These are phyloP conservation scores for Leptocoma aspasia DNA, from an alignment of 2,113 vertebrate species.

Conservation along the genomic window DNA sequence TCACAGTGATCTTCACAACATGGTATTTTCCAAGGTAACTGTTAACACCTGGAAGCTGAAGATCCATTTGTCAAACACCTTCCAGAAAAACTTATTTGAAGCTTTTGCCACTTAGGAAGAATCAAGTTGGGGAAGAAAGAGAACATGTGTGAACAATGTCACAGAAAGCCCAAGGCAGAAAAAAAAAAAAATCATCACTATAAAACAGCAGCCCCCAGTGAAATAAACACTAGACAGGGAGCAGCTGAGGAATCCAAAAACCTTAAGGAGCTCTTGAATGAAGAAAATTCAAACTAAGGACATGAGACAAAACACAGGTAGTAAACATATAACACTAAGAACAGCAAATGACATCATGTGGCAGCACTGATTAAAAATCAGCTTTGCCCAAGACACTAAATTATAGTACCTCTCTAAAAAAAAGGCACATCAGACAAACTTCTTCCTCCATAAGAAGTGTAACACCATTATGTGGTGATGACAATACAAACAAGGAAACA, in stretches of 20 bases:
- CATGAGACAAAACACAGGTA: background rate
- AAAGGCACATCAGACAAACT: background rate
- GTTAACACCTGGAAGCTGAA: background rate
- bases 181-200: background rate
- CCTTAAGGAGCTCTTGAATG: background rate
- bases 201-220: background rate
- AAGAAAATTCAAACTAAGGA: background rate
- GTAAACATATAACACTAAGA: background rate
- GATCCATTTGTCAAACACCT: background rate
- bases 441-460: background rate
- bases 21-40: background rate
- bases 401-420: background rate
- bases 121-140: background rate
- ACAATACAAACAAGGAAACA: background rate
- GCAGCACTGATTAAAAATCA: background rate
- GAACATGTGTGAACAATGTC: background rate
- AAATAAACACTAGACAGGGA: background rate
- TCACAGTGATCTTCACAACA: background rate
- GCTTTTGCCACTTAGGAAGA: background rate
- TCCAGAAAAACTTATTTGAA: background rate
- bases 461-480: background rate
- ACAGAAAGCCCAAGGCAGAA: background rate
- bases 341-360: background rate
- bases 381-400: background rate
- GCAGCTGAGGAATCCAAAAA: rapidly evolving